These are phyloP conservation scores for Cercopithecus mitis DNA, from an alignment of 2,797 vertebrate species.

Conservation along the genomic window DNA sequence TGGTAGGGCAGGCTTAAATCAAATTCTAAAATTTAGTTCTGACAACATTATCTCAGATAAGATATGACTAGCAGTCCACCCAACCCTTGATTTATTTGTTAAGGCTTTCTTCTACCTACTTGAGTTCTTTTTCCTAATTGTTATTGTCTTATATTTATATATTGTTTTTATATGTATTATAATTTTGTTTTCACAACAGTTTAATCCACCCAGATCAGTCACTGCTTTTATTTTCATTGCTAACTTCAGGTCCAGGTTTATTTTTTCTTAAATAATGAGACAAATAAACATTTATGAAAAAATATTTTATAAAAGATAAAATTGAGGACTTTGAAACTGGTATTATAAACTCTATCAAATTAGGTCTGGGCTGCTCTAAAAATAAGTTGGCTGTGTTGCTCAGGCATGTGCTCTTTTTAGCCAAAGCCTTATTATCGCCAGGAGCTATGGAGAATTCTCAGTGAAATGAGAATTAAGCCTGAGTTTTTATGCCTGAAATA, in stretches of 20 bases:
- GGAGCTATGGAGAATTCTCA: neutral
- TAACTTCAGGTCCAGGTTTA: neutral
- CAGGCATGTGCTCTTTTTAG: neutral
- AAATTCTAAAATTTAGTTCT: neutral
- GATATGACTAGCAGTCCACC: neutral
- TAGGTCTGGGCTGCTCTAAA: neutral
- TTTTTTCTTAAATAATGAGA: neutral
- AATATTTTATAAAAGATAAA: neutral
- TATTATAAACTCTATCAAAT: neutral
- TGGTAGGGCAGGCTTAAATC: neutral
- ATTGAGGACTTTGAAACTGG: neutral
- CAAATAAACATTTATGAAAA: neutral
- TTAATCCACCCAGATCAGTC: neutral
- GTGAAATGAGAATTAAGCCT: neutral
- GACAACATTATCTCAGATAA: neutral
- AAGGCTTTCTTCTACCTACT: neutral
- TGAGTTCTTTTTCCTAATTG: neutral
- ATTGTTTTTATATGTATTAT: neutral
- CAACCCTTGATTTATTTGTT: neutral
- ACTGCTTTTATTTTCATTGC: neutral
- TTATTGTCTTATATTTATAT: neutral
- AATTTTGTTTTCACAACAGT: neutral
- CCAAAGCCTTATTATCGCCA: neutral
- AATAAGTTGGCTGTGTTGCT: neutral
- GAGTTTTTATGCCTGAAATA: slow-evolving; percentile 13